These are phyloP conservation scores for Drosophila nannoptera DNA, from an alignment of 1,140 invertebrate species.

Conservation along the genomic window DNA sequence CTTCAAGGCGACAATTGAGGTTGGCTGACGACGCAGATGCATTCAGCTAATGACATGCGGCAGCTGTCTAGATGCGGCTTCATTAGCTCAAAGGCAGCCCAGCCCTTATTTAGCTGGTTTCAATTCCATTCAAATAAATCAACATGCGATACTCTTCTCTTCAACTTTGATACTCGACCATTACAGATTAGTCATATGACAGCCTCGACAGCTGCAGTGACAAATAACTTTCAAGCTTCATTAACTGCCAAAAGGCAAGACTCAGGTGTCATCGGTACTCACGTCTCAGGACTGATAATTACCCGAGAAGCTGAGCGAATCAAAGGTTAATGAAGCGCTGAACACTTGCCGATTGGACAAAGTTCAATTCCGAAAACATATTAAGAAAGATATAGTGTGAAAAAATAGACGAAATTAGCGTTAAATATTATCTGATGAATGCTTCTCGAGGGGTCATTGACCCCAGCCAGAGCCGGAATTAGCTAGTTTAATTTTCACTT, in stretches of 20 bases:
- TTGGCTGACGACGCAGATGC: not conserved
- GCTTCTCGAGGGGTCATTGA: conserved; percentile 34
- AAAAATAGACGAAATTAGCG: not conserved
- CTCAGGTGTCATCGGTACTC: conserved; percentile 13
- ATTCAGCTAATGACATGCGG: not conserved
- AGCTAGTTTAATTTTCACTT: conserved; percentile 46
- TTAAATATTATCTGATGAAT: too few species aligned
- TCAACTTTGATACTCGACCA: too few species aligned
- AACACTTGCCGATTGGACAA: not conserved
- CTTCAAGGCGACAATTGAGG: conserved; percentile 21
- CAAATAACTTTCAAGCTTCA: not conserved
- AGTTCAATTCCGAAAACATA: not conserved
- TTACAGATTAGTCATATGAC: too few species aligned
- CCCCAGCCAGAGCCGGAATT: conserved; percentile 27
- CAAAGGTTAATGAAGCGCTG: conserved; percentile 43
- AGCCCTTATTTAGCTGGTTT: too few species aligned
- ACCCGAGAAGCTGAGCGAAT: conserved; percentile 8
- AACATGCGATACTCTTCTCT: too few species aligned
- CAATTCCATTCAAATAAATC: too few species aligned
- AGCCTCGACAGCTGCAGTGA: too few species aligned
- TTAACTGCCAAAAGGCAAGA: conserved; percentile 7
- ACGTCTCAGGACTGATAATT: conserved; percentile 7
- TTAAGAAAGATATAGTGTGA: not conserved
- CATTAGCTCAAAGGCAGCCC: too few species aligned
- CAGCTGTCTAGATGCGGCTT: too few species aligned